A percentile compares a stretch with the other conserved stretches of the same genome.
Conservation (phyloP, 1,140 invertebrate species). For the Linepithema humile region DNA sequence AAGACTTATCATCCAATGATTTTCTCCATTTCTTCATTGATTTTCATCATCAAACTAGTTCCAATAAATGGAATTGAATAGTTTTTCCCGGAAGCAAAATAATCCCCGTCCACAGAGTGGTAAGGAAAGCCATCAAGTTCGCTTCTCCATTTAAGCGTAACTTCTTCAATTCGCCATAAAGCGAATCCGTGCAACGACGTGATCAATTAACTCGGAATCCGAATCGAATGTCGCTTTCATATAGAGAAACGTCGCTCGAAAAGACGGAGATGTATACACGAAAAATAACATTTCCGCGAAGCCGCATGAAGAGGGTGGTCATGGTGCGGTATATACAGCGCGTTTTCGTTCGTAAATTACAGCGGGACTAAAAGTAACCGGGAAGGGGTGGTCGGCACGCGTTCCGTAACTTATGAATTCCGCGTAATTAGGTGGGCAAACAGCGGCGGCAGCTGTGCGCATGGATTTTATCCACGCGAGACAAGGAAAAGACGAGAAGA, state of each 20-base stretch:
- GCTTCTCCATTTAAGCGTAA: not conserved
- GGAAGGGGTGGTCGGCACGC: conserved; percentile 48
- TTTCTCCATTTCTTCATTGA: too few relatives aligned
- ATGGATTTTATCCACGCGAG: conserved; percentile 65
- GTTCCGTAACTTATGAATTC: conserved; percentile 79
- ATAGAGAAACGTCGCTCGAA: not conserved
- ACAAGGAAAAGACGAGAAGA: conserved; percentile 23
- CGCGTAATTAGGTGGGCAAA: conserved; percentile 81
- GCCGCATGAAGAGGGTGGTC: not conserved
- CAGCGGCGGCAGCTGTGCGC: conserved; percentile 67
- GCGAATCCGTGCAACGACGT: not conserved
- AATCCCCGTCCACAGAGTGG: not conserved
- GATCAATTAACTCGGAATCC: conserved; percentile 25
- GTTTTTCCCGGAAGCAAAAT: not conserved
- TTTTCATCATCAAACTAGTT: not conserved
- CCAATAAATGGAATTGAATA: not conserved
- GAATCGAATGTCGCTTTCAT: not conserved
- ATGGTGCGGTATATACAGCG: not conserved
- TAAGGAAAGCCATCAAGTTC: not conserved
- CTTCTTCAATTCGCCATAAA: not conserved
- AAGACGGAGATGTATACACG: not conserved
- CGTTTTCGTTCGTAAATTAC: conserved; percentile 68
- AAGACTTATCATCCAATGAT: not conserved
- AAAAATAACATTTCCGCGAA: conserved; percentile 23
- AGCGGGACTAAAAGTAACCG: conserved; percentile 71